Evolutionary conservation across 2,888 invertebrate genomes (phyloP).

Genomic region (Diploptera punctata): DNA sequence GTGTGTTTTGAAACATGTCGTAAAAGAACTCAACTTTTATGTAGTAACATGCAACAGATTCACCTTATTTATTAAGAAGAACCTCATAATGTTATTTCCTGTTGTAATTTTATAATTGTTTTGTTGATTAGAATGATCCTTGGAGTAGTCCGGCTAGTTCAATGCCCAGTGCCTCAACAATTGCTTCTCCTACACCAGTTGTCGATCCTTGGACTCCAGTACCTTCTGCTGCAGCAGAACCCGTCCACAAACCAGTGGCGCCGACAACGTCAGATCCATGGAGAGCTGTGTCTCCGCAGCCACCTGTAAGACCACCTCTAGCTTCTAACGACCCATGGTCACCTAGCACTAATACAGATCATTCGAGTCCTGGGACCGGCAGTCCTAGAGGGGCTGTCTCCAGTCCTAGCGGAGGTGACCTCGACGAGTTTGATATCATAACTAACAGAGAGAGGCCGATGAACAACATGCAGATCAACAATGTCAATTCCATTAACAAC

Average conservation of each 20-base stretch:
- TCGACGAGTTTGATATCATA: constrained; percentile 88
- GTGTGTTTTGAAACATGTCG: too few relatives aligned
- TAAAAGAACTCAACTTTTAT: too few relatives aligned
- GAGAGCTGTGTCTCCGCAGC: constrained; percentile 43
- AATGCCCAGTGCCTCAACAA: constrained; percentile 50
- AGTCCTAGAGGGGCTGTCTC: constrained; percentile 20
- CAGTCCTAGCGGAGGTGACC: constrained; percentile 57
- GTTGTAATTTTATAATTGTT: too few relatives aligned
- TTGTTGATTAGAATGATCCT: constrained; percentile 48
- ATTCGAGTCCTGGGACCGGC: constrained; percentile 44
- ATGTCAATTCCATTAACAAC: constrained; percentile 41
- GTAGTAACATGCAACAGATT: too few relatives aligned
- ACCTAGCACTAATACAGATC: constrained; percentile 46
- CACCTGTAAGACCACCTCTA: constrained; percentile 31
- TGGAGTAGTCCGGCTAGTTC: constrained; percentile 66
- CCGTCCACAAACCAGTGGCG: constrained; percentile 14
- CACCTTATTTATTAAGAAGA: too few relatives aligned
- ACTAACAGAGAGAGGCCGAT: constrained; percentile 72
- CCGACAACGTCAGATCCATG: constrained; percentile 45
- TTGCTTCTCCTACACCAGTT: constrained; percentile 51
- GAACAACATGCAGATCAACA: constrained; percentile 46
- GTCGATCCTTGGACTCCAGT: constrained; percentile 70
- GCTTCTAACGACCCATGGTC: constrained; percentile 53
- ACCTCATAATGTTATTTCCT: too few relatives aligned
- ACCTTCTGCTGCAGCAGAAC: constrained; percentile 41